These are phyloP conservation scores for Neelides folsomi DNA, from an alignment of 2,888 invertebrate genomes.

Conservation along the genomic window DNA sequence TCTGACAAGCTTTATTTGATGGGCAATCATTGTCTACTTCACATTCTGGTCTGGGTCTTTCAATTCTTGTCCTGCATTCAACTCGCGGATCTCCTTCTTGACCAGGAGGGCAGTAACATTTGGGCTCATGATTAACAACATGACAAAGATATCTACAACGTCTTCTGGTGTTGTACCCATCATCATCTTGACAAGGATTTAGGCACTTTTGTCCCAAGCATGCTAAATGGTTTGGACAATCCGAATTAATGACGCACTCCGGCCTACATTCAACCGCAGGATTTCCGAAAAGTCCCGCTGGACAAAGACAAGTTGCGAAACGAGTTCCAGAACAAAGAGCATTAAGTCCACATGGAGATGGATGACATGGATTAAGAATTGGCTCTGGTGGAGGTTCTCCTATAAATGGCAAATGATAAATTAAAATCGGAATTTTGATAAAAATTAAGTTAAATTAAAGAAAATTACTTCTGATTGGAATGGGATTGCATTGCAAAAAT, in stretches of 20 bases:
- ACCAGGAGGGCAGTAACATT: conserved; percentile 67
- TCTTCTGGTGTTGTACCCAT: conserved; percentile 57
- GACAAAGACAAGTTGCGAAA: conserved; percentile 59
- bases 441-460: not conserved
- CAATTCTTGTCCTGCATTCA: conserved; percentile 48
- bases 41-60: conserved; percentile 59
- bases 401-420: conserved; percentile 2
- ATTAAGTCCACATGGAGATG: conserved; percentile 68
- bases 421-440: not conserved
- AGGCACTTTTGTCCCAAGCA: conserved; percentile 70
- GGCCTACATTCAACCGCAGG: conserved; percentile 34
- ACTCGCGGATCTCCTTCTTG: conserved; percentile 65
- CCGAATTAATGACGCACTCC: conserved; percentile 80
- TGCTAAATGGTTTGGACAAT: conserved; percentile 61
- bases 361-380: conserved; percentile 57
- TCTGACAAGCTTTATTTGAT: conserved; percentile 70
- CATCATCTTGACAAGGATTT: conserved; percentile 68
- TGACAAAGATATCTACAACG: conserved; percentile 46
- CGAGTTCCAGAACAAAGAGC: conserved; percentile 59
- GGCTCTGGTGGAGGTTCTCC: conserved; percentile 21
- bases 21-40: conserved; percentile 61
- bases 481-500: conserved; percentile 31
- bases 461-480: conserved; percentile 4
- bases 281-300: conserved; percentile 36
- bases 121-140: conserved; percentile 62